Percentiles rank a stretch among this genome's conserved stretches.
Conservation (phyloP, 2,797 vertebrate genomes). For the Hydrocynus forskahlii region DNA sequence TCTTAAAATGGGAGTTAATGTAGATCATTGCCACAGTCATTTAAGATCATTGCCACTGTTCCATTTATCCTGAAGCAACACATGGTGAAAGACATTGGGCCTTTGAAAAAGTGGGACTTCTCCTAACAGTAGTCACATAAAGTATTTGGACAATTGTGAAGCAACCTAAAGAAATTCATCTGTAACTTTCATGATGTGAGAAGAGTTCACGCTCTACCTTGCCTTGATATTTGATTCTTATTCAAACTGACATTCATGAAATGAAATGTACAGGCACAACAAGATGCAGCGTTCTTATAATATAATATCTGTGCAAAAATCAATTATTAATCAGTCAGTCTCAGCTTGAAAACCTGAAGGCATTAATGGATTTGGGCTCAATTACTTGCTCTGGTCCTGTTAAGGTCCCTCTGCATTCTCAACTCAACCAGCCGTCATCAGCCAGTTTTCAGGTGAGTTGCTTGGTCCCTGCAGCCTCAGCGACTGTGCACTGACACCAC, state of each 20-base stretch:
- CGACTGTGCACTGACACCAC: constrained; percentile 16
- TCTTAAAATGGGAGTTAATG: no score
- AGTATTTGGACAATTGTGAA: no score
- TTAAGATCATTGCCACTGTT: no score
- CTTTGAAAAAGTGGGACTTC: no score
- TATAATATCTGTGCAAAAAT: constrained; percentile 27
- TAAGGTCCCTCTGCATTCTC: constrained; percentile 6
- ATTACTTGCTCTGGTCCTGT: constrained; percentile 33
- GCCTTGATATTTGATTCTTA: neutral
- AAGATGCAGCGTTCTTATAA: neutral
- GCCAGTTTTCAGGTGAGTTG: constrained; percentile 24
- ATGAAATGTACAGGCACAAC: neutral
- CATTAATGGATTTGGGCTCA: constrained; percentile 29
- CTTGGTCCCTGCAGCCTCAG: neutral
- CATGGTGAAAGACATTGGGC: no score
- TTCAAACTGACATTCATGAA: neutral
- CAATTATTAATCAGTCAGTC: constrained; percentile 29
- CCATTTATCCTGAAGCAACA: no score
- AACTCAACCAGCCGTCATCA: neutral
- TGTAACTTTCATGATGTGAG: no score
- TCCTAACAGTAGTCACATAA: no score
- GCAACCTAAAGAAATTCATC: no score
- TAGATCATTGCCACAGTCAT: no score
- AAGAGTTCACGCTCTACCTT: neutral
- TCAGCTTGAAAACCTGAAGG: constrained; percentile 26